Conservation (phyloP, 2,797 vertebrate species). For the Acipenser transmontanus region DNA sequence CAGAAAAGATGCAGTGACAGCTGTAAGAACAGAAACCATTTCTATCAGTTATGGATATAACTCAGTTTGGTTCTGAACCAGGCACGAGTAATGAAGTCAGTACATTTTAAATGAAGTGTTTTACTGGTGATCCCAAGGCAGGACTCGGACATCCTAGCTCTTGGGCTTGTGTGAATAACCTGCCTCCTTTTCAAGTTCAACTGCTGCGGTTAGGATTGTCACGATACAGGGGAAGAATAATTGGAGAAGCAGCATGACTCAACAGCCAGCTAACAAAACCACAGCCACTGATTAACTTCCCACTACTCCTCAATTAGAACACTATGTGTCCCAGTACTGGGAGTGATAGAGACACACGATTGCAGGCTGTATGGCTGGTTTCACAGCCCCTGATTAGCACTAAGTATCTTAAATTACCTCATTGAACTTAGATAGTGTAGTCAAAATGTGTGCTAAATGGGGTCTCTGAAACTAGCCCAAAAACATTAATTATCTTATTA, state of each 20-base stretch:
- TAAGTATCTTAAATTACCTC: background rate
- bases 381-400: background rate
- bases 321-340: background rate
- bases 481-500: background rate
- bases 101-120: background rate
- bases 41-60: background rate
- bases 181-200: background rate
- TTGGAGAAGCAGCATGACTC: background rate
- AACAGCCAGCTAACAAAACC: constrained; percentile 1
- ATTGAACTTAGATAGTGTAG: background rate
- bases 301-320: background rate
- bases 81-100: background rate
- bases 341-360: background rate
- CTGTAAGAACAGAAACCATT: background rate
- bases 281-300: background rate
- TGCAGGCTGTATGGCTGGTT: background rate
- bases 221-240: constrained; percentile 3
- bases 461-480: background rate
- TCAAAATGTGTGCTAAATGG: too few relatives aligned
- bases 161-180: background rate
- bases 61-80: too few relatives aligned
- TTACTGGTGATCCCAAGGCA: background rate
- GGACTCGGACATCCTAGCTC: background rate
- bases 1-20: background rate
- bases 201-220: constrained; percentile 1